Base-by-base conservation (phyloP, 2,888 invertebrate genomes). In the Latheticus oryzae region DNA sequence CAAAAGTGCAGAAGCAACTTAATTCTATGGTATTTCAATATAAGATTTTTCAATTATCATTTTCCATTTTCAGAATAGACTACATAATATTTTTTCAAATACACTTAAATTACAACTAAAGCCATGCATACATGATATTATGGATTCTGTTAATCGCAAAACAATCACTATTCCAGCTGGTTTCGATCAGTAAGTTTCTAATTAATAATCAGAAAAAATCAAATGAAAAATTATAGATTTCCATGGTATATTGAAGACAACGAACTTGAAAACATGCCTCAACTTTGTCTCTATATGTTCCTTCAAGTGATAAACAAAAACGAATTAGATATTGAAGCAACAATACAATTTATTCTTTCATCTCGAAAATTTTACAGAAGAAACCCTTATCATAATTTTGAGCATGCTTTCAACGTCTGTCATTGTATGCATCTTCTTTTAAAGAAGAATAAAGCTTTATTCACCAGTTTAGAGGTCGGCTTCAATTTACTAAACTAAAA, bases 371-470 rank as follows among this genome's bases (percentile, higher is more conserved):
- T 75, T 56, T 86, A 86, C 65, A 75, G 85, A 1, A 62, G 76
- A 24, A 84, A 84, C 62, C 81, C 84, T 0, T 87, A 86, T 65
- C 86, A 87, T 65, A 86, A 86, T 70, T 83, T 84, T 1, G 83
- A 85, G 43, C 87, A 87, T 63, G 86, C 85, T 0, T 86, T 86
- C 72, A 82, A 81, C 47, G 85, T 85, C 43, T 81, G 82, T 0
- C 86, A 87, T 69, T 84, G 84, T 33, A 82, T 86, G 82, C 86
- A 78, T 62, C 73, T 84, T 57, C 82, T 86, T 19, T 69, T 86
- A 11, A 68, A 66, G n/a, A n/a, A n/a, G n/a, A n/a, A n/a, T n/a
- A n/a, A n/a, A n/a, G n/a, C n/a, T n/a, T n/a, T n/a, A n/a, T n/a
- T n/a, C n/a, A n/a, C n/a, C n/a, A n/a, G n/a, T n/a, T n/a, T n/a